Base-by-base conservation (phyloP, 2,888 invertebrate species). In the Troides helena region DNA sequence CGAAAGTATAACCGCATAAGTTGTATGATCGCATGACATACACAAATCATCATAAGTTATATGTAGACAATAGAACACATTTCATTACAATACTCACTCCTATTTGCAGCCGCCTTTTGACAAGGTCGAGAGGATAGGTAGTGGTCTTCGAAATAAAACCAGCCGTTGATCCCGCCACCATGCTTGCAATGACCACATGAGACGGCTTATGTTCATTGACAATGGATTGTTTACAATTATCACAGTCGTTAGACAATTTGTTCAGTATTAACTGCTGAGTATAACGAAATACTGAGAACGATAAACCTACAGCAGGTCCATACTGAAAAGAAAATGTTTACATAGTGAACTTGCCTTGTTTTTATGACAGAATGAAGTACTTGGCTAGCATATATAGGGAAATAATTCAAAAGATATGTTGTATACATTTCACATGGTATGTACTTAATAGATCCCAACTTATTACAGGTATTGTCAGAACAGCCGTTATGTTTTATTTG, bases 71-170 rank as follows among this genome's bases (percentile, higher is more conserved):
- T 46, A 46, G 12, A 46, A 46, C 0, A 46, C 8, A 39, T 39
- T 39, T 30, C 30, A 30, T 30, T 39, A 39, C 14, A 23, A 21
- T 53, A 80, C 85, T 78, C 72, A 92, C 98, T 83, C 95, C 96
- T 72, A 98, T 95, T 87, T 98, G 98, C 78, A 98, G 89, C 62
- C 98, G 94, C 80, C 98, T 96, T 80, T 97, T 96, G 0, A 95
- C 94, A 74, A 98, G 90, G 85, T 99, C 98, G 56, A 98, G 94
- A 0, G 98, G 98, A 86, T 98, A 98, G 0, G 98, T 95, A 3
- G 94, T 76, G 0, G 95, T 94, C 89, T 98, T 98, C 0, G 97
- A 95, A 36, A 94, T 80, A 70, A 97, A 89, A 0, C 98, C 98
- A 0, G 98, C 94, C 0, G 94, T 74, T n/a, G 94, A 93, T 1